Evolutionary conservation across 2,888 invertebrate species (phyloP), one percentile per base, ranked within the genome.

Genomic region (Sthenelais limicola): DNA sequence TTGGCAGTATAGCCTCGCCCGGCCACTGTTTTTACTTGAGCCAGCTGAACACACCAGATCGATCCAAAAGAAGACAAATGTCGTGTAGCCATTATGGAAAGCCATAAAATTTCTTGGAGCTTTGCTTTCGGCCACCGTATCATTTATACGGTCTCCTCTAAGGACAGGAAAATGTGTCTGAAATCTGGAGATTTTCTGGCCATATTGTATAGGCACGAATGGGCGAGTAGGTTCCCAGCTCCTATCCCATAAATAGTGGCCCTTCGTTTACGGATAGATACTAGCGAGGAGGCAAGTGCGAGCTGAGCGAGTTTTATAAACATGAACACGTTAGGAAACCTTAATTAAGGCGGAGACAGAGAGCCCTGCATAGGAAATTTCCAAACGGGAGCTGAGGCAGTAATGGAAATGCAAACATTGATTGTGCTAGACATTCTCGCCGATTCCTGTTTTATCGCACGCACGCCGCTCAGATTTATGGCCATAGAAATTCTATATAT

Each of bases 91-190:
- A 62, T 62, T 62, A 62, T 62, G 62, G 62, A 62, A 62, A 62
- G 62, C 62, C 62, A 62, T 62, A 62, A 62, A 62, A 62, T 62
- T 62, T 62, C 62, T 62, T 62, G 62, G 62, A 38, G 62, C 62
- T 62, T 62, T 62, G 62, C 62, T 62, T 62, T 62, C 62, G 62
- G 62, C 62, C 62, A 62, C 62, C 62, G 62, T 62, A 62, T 62
- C 62, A 62, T 62, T 62, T 62, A 62, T 62, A 62, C 62, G 38
- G 35, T 62, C 62, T 62, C 62, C n/a, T 12, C 24, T 12, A 5
- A 15, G 35, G 38, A 12, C n/a, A 12, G n/a, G 28, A 12, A n/a
- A 4, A 21, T n/a, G 38, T 28, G 62, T 12, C 35, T 43, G 38
- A 35, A 62, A 62, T 62, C 62, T 62, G 62, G 62, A 62, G 38